Base-by-base conservation (phyloP, 1,140 invertebrate species). In the Plectrocnemia conspersa region DNA sequence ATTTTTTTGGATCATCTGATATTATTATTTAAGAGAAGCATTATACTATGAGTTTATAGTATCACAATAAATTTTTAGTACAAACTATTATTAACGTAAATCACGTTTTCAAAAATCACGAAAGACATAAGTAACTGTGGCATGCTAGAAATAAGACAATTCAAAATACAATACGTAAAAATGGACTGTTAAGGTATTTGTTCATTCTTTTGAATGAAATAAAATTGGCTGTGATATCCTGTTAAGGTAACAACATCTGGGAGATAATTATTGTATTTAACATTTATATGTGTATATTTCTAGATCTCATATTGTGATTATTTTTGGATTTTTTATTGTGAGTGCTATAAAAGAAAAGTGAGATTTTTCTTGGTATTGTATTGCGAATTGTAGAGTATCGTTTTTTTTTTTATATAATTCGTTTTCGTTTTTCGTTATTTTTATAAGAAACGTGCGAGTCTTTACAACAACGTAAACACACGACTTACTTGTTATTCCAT, bases 281-380 rank as follows among this genome's bases (percentile, higher is more conserved):
- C 44, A 32, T 52, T 19, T 6, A 46, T 47, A 40, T 29, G 9
- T 18, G 18, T 64, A 63, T 65, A 66, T 64, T 65, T 56, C 54
- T 67, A 64, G 70, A 73, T 73, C 71, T 73, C 70, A 69, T 64
- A 64, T 62, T 66, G 67, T 67, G 66, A 68, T 71, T 69, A 63
- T 59, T 52, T 42, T 50, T 48, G 52, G 56, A 54, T 59, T 54
- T 47, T 49, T 58, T 33, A 49, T 49, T 48, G 32, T 15, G 45
- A 49, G 35, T 41, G 46, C 36, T 56, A 56, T 36, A 50, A n/a
- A n/a, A 22, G 19, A 42, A 24, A 48, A 56, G 38, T 56, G 46
- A 49, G 45, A 56, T 49, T 48, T 56, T 49, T 56, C 36, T 24
- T 46, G 22, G 54, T 48, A 38, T 55, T 55, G 42, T 40, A 46